Percentiles rank a stretch among this genome's conserved stretches.
Conservation (phyloP, 2,797 vertebrate genomes). For the Crypturellus tataupa region DNA sequence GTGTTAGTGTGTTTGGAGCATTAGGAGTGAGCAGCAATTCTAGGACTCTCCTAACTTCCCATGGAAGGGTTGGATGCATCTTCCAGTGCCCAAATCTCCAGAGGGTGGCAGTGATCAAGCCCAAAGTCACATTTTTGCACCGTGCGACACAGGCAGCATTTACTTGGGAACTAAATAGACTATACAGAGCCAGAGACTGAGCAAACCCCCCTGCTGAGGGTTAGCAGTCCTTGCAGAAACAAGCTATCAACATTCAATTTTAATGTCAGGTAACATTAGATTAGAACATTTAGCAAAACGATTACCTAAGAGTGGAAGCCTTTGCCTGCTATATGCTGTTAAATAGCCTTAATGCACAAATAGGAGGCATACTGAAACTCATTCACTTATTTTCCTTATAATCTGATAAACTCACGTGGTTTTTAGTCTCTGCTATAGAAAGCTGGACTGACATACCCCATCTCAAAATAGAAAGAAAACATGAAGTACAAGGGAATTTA, state of each 20-base stretch:
- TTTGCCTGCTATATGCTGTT: background rate
- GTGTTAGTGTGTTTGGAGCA: background rate
- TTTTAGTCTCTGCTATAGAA: background rate
- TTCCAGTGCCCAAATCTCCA: background rate
- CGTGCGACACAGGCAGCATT: background rate
- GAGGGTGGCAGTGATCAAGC: background rate
- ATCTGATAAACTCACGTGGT: fast-evolving
- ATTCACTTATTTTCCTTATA: background rate
- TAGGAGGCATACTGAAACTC: fast-evolving
- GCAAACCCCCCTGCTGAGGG: background rate
- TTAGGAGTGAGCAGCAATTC: background rate
- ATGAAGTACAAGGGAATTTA: background rate
- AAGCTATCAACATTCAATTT: background rate
- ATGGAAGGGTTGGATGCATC: background rate
- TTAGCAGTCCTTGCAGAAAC: background rate
- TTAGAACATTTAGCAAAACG: background rate
- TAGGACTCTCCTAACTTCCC: background rate
- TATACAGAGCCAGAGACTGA: background rate
- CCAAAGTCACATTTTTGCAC: background rate
- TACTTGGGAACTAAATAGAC: background rate
- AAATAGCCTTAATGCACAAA: background rate
- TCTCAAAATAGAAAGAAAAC: background rate
- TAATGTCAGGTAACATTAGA: background rate
- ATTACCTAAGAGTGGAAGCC: background rate
- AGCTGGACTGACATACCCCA: background rate